Conservation (phyloP, 2,888 invertebrate genomes). For the Liodrosophila aerea region DNA sequence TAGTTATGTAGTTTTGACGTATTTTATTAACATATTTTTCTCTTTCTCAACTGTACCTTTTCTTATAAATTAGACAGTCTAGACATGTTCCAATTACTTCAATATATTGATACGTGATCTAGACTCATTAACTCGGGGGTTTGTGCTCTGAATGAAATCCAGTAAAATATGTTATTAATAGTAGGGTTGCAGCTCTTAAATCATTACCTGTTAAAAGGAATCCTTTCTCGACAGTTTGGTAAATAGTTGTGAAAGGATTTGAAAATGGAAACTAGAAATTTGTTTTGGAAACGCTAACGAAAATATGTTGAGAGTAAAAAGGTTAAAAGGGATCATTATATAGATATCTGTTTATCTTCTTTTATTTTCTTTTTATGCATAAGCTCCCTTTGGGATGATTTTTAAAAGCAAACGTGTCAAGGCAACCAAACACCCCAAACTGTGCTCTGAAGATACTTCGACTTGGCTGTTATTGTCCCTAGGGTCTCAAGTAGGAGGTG, state of each 20-base stretch:
- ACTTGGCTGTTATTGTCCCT: conserved; percentile 39
- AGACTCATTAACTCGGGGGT: too few relatives aligned
- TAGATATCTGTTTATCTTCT: conserved; percentile 23
- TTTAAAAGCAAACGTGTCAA: conserved; percentile 38
- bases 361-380: conserved; percentile 30
- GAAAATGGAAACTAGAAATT: conserved; percentile 36
- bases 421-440: conserved; percentile 47
- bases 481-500: conserved; percentile 62
- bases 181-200: conserved; percentile 34
- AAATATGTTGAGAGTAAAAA: conserved; percentile 21
- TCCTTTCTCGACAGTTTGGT: conserved; percentile 22
- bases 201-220: conserved; percentile 31
- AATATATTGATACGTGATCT: too few relatives aligned
- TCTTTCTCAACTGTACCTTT: too few relatives aligned
- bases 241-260: conserved; percentile 41
- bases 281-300: conserved; percentile 14
- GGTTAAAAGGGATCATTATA: conserved; percentile 12
- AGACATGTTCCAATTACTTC: too few relatives aligned
- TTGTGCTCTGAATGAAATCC: too few relatives aligned
- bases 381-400: conserved; percentile 28
- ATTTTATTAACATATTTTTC: too few relatives aligned
- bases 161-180: conserved; percentile 25
- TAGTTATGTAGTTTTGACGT: too few relatives aligned
- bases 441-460: conserved; percentile 21
- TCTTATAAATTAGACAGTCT: too few relatives aligned